These are phyloP conservation scores for Aleiodes testaceus DNA, from an alignment of 2,888 invertebrate genomes.

Conservation along the genomic window DNA sequence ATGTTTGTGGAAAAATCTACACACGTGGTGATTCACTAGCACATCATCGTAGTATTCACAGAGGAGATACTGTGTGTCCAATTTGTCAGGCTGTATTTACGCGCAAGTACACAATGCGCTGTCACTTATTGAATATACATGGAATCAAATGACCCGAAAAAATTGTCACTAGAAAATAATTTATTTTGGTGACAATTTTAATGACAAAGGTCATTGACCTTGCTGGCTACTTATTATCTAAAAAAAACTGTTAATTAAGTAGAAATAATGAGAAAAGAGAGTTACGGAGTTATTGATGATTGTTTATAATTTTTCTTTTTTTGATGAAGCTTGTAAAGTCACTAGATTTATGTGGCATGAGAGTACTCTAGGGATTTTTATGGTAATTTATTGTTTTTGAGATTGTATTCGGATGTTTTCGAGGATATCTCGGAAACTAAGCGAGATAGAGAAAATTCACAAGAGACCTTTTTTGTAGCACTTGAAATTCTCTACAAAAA, in stretches of 20 bases:
- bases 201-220: not conserved
- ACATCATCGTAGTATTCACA: constrained; percentile 73
- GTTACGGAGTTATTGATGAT: not conserved
- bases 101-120: constrained; percentile 72
- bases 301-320: not conserved
- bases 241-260: no score
- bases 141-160: constrained; percentile 62
- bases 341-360: not conserved
- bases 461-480: no score
- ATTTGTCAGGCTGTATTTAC: constrained; percentile 71
- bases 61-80: constrained; percentile 71
- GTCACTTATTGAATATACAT: constrained; percentile 71
- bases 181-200: no score
- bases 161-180: not conserved
- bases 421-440: no score
- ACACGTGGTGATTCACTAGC: constrained; percentile 72
- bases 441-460: no score
- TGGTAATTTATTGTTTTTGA: no score
- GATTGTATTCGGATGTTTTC: no score
- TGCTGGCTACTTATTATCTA: not conserved
- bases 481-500: no score
- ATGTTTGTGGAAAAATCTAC: constrained; percentile 73
- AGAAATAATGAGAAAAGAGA: no score
- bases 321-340: not conserved
- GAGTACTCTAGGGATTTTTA: no score